phyloP scores from a whole-genome alignment of 2,888 invertebrate species.

The Meteorus cinctellus region DNA sequence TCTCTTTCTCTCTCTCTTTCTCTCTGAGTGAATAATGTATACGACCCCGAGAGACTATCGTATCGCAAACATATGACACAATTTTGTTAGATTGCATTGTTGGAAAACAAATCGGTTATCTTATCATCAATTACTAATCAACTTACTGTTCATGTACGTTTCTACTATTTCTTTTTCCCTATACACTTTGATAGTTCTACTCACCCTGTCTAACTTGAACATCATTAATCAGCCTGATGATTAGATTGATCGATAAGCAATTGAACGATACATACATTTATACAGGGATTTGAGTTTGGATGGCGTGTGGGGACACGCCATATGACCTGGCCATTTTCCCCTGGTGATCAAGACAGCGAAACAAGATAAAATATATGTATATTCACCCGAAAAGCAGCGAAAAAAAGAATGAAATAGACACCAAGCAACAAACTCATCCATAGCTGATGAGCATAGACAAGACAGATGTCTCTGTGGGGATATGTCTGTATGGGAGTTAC shows the following conservation, averaged over 20 bases:
- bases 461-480: neutral
- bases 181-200: neutral
- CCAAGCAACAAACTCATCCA: neutral
- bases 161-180: neutral
- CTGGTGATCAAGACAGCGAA: neutral
- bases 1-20: too few species aligned
- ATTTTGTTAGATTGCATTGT: neutral
- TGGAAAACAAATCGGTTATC: conserved; percentile 7
- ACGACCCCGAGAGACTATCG: too few species aligned
- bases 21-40: too few species aligned
- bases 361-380: conserved; percentile 16
- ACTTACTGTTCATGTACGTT: neutral
- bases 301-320: neutral
- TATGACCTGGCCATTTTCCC: conserved; percentile 20
- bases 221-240: conserved; percentile 10
- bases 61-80: neutral
- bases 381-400: neutral
- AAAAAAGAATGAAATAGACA: conserved; percentile 14
- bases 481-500: neutral
- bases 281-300: conserved; percentile 8
- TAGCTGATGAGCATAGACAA: conserved; percentile 10
- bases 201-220: neutral
- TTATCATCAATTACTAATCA: conserved; percentile 16
- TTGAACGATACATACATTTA: conserved; percentile 20
- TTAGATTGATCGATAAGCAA: conserved; percentile 29